These are phyloP conservation scores for Mirza zaza DNA, from an alignment of 2,113 vertebrate species.

Conservation along the genomic window DNA sequence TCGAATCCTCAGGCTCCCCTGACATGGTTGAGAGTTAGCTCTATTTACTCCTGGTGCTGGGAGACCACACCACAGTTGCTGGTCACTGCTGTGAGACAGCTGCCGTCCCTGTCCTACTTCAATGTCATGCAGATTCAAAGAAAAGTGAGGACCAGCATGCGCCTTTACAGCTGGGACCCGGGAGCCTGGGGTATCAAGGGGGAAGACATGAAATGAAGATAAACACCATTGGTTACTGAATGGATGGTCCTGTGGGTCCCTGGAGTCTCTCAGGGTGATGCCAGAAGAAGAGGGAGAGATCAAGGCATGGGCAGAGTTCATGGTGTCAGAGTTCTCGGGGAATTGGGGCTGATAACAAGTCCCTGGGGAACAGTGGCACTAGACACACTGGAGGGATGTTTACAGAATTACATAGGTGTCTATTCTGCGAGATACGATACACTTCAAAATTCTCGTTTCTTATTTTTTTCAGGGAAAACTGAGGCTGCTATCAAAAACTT, in stretches of 20 bases:
- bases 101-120: not conserved
- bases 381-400: not conserved
- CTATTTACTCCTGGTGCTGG: not conserved
- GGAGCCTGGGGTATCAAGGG: not conserved
- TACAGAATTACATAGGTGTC: not conserved
- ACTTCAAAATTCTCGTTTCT: conserved; percentile 29
- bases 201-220: not conserved
- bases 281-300: not conserved
- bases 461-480: conserved; percentile 85
- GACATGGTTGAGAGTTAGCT: not conserved
- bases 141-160: not conserved
- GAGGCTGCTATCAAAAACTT: conserved; percentile 90
- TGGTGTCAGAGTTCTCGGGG: not conserved
- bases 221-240: not conserved
- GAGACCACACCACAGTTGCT: not conserved
- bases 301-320: too few relatives aligned
- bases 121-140: fast-evolving
- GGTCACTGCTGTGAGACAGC: not conserved
- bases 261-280: not conserved
- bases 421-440: not conserved
- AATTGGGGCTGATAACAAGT: not conserved
- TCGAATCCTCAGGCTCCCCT: not conserved
- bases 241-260: not conserved
- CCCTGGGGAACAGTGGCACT: not conserved
- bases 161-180: not conserved